Evolutionary conservation across 1,140 invertebrate species (phyloP).

Genomic region (Episyrphus balteatus): DNA sequence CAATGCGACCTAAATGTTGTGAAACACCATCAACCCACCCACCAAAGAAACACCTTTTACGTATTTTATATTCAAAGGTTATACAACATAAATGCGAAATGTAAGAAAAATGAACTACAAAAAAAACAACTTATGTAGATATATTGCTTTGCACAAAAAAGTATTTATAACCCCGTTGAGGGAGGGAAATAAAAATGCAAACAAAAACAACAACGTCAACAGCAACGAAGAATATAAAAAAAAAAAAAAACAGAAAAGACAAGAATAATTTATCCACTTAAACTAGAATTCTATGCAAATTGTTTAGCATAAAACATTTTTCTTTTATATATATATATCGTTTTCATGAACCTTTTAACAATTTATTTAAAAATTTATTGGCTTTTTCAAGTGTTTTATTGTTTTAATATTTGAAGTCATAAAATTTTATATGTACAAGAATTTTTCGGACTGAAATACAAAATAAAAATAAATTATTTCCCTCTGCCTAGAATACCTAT

Average conservation of each 20-base stretch:
- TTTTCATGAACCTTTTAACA: no score
- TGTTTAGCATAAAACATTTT: background rate
- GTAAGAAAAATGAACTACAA: background rate
- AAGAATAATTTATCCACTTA: background rate
- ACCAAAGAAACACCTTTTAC: background rate
- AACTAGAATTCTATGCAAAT: background rate
- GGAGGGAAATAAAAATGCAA: conserved; percentile 15
- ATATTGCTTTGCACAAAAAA: conserved; percentile 12
- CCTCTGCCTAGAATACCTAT: no score
- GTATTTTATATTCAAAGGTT: background rate
- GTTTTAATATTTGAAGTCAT: no score
- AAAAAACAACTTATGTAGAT: conserved; percentile 17
- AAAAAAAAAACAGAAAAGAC: background rate
- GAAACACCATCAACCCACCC: no score
- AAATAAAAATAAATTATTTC: no score
- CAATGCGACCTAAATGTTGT: no score
- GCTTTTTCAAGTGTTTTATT: no score
- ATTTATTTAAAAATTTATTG: no score
- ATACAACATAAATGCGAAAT: background rate
- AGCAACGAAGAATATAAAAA: background rate
- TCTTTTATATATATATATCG: no score
- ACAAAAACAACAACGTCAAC: conserved; percentile 10
- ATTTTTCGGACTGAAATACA: no score
- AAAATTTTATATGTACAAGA: no score
- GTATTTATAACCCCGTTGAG: background rate